Conservation (phyloP, 2,888 invertebrate species). For the Stenodera caucasica region DNA sequence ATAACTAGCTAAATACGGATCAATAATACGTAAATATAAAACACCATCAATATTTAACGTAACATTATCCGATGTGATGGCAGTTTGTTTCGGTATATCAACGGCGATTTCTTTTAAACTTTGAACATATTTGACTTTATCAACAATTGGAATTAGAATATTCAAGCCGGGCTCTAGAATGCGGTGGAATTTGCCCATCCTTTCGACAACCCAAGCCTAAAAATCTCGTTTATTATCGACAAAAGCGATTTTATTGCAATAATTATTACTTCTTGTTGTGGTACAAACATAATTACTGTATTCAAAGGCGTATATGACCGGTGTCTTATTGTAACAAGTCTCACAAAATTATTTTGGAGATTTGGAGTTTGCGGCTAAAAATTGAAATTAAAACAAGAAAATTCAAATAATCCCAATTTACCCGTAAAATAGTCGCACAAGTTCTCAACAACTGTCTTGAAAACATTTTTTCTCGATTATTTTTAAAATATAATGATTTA, state of each 20-base stretch:
- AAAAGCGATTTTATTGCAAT: slow-evolving; percentile 1
- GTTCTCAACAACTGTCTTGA: slow-evolving; percentile 17
- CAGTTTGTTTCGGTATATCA: slow-evolving; percentile 98
- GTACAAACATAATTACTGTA: slow-evolving; percentile 95
- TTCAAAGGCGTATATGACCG: slow-evolving; percentile 74
- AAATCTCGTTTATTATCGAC: slow-evolving; percentile 39
- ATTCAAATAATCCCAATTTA: neutral
- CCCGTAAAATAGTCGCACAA: slow-evolving; percentile 11
- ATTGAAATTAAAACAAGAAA: slow-evolving; percentile 1
- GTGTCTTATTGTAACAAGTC: slow-evolving; percentile 32
- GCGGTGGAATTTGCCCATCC: slow-evolving; percentile 96
- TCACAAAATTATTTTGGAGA: slow-evolving; percentile 14
- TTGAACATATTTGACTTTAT: slow-evolving; percentile 95
- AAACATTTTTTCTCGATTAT: slow-evolving; percentile 15
- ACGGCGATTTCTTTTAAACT: slow-evolving; percentile 99
- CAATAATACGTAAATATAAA: slow-evolving; percentile 87
- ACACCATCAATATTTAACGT: slow-evolving; percentile 97
- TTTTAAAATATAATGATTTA: neutral
- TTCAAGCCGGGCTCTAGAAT: slow-evolving; percentile 95
- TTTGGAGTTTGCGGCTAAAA: slow-evolving; percentile 12
- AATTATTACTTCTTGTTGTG: slow-evolving; percentile 90
- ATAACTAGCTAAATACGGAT: slow-evolving; percentile 94
- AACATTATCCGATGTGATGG: slow-evolving; percentile 97
- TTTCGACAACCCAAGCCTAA: slow-evolving; percentile 94
- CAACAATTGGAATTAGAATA: slow-evolving; percentile 85